Evolutionary conservation across 35 echinoderm and acorn worm species (phyloP).

Genomic region (Apostichopus japonicus): DNA sequence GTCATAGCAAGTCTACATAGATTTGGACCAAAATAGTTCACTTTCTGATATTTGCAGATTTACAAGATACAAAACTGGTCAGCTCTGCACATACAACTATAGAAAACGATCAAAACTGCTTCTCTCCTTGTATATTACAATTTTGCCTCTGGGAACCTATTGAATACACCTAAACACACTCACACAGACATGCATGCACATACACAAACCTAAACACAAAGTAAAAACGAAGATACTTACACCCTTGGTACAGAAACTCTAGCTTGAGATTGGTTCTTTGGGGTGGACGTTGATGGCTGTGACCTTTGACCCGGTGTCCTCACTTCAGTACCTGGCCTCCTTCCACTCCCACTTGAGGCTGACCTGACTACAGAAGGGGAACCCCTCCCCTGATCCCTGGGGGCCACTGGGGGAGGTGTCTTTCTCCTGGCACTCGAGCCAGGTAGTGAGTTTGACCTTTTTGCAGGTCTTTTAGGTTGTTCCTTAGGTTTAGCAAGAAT

Average conservation of each 20-base stretch:
- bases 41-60: not conserved
- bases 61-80: too few relatives aligned
- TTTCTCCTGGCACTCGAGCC: constrained; percentile 34
- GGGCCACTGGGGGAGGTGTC: constrained; percentile 77
- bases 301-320: constrained; percentile 23
- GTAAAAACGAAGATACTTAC: constrained; percentile 38
- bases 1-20: too few relatives aligned
- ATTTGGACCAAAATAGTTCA: not conserved
- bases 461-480: not conserved
- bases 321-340: not conserved
- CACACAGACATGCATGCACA: not conserved
- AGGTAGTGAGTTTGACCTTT: constrained; percentile 22
- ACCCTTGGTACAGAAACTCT: constrained; percentile 66
- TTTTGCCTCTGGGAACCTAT: too few relatives aligned
- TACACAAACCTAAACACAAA: too few relatives aligned
- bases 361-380: not conserved
- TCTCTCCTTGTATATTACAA: too few relatives aligned
- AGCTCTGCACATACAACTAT: too few relatives aligned
- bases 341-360: not conserved
- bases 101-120: too few relatives aligned
- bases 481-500: constrained; percentile 44
- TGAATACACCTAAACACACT: too few relatives aligned
- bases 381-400: constrained; percentile 37
- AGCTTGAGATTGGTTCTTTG: not conserved
- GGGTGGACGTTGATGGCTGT: constrained; percentile 32